Conservation (phyloP, 1,140 invertebrate genomes). For the Hycleus cichorii region DNA sequence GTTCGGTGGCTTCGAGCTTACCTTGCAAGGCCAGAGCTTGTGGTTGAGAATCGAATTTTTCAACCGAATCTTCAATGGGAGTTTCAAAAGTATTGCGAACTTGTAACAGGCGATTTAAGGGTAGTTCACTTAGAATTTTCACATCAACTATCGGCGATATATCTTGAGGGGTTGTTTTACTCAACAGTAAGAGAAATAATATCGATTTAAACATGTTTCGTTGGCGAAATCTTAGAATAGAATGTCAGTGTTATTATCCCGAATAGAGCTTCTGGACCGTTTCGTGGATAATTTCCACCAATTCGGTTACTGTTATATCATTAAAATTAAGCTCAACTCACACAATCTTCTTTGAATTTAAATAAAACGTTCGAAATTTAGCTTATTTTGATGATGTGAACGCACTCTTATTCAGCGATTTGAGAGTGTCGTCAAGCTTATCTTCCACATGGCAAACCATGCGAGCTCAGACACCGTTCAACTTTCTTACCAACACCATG, state of each 20-base stretch:
- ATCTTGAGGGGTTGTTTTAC: constrained; percentile 8
- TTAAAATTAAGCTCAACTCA: neutral
- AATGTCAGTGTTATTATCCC: neutral
- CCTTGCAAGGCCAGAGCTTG: constrained; percentile 25
- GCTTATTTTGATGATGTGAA: no score
- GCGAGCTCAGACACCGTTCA: constrained; percentile 5
- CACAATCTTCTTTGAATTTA: neutral
- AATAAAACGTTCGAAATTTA: no score
- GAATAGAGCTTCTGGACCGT: neutral
- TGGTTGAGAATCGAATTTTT: constrained; percentile 10
- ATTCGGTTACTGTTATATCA: no score
- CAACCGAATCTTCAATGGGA: neutral
- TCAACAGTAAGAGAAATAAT: neutral
- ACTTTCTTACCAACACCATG: neutral
- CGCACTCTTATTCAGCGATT: neutral
- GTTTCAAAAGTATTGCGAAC: constrained; percentile 39
- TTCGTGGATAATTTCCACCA: neutral
- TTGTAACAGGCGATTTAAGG: constrained; percentile 44
- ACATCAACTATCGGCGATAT: constrained; percentile 35
- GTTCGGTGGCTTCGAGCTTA: constrained; percentile 7
- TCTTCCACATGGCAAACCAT: constrained; percentile 10
- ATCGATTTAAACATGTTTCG: neutral
- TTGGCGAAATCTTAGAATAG: neutral
- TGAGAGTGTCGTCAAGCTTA: neutral
- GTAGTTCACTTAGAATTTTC: constrained; percentile 46